These are phyloP conservation scores for Jaculus jaculus DNA, from an alignment of 2,113 vertebrate species.

Conservation along the genomic window DNA sequence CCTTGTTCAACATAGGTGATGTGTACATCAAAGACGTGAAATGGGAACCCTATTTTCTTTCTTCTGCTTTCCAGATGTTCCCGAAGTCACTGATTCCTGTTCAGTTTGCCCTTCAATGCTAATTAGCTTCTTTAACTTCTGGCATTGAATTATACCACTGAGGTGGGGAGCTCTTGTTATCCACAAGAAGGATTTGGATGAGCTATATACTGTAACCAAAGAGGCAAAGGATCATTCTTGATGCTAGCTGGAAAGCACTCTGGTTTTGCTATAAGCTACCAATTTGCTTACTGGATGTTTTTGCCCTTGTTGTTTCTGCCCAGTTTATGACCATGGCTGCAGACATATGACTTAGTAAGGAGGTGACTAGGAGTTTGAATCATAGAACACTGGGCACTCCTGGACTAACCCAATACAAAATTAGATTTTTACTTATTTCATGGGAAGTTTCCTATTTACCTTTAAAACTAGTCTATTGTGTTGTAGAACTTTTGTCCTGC, in stretches of 20 bases:
- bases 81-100: neutral
- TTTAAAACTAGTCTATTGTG: neutral
- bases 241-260: neutral
- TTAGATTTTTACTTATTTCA: constrained; percentile 26
- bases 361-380: neutral
- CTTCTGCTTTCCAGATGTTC: constrained; percentile 69
- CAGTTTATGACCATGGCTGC: neutral
- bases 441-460: neutral
- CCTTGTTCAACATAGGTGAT: constrained; percentile 40
- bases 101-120: constrained; percentile 40
- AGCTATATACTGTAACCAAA: neutral
- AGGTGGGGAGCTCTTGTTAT: constrained; percentile 8
- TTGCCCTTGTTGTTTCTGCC: neutral
- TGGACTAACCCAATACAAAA: neutral
- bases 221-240: neutral
- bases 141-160: neutral
- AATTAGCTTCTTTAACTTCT: too few relatives aligned
- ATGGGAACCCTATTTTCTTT: neutral
- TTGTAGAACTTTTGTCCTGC: neutral
- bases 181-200: neutral
- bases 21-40: constrained; percentile 49
- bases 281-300: neutral
- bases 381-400: neutral
- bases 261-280: neutral
- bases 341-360: neutral